Evolutionary conservation across 2,797 vertebrate species (phyloP).

Genomic region (Muraenolepis orangiensis): DNA sequence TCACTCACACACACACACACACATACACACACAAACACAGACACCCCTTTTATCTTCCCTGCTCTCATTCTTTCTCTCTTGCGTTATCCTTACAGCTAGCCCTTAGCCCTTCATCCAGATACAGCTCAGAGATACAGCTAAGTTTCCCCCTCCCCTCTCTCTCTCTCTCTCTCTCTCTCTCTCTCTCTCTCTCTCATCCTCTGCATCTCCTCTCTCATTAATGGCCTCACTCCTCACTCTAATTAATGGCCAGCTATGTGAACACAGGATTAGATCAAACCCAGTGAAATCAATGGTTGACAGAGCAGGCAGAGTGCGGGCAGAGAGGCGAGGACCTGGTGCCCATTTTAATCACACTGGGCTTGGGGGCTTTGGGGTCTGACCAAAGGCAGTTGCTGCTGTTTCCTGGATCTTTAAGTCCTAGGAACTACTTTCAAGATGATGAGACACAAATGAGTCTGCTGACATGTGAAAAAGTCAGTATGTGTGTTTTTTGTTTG

Average conservation of each 20-base stretch:
- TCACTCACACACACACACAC: not conserved
- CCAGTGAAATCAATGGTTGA: conserved; percentile 66
- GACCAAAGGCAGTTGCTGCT: conserved; percentile 32
- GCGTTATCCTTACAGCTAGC: not conserved
- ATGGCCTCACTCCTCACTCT: too few relatives aligned
- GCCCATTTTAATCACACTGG: conserved; percentile 60
- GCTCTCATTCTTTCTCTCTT: not conserved
- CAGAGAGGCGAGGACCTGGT: conserved; percentile 47
- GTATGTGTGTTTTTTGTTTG: too few relatives aligned
- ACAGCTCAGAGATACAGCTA: conserved; percentile 35
- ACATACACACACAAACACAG: not conserved
- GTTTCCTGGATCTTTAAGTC: too few relatives aligned
- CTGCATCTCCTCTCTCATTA: conserved; percentile 33
- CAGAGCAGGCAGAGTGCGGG: conserved; percentile 34
- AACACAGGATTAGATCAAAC: conserved; percentile 67
- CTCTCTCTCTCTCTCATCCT: not conserved
- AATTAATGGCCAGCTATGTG: conserved; percentile 55
- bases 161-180: not conserved
- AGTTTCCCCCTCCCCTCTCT: not conserved
- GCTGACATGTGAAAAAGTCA: too few relatives aligned
- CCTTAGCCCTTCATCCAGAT: conserved; percentile 42
- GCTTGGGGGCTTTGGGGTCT: conserved; percentile 13
- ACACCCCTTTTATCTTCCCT: conserved; percentile 10
- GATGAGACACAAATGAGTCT: too few relatives aligned
- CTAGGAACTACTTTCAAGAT: too few relatives aligned